Evolutionary conservation across 2,888 invertebrate species (phyloP).

Genomic region (Ischnus inquisitorius): DNA sequence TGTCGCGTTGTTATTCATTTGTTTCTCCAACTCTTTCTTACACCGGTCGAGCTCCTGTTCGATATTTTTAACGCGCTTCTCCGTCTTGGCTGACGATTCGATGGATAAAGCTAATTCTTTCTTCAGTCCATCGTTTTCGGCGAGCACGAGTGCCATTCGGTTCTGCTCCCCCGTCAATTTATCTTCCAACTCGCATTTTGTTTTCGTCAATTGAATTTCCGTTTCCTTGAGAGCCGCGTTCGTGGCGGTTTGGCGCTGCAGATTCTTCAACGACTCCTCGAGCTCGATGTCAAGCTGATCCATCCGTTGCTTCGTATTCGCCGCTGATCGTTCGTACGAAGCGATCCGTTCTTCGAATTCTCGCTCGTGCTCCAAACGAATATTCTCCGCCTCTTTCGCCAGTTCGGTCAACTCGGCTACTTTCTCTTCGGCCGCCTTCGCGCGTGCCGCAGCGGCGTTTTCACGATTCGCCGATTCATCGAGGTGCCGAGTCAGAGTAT

Average conservation of each 20-base stretch:
- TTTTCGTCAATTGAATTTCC: background rate
- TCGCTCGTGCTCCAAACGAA: constrained; percentile 78
- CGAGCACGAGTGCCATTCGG: background rate
- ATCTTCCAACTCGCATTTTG: background rate
- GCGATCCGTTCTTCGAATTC: constrained; percentile 64
- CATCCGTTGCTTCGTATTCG: constrained; percentile 42
- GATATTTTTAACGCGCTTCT: constrained; percentile 19
- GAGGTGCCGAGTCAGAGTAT: constrained; percentile 20
- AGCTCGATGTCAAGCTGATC: constrained; percentile 29
- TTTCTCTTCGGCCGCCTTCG: constrained; percentile 74
- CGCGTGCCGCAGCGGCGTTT: constrained; percentile 57
- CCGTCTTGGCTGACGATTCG: constrained; percentile 12
- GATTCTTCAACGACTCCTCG: constrained; percentile 40
- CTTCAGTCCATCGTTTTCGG: constrained; percentile 14
- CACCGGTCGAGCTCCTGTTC: constrained; percentile 25
- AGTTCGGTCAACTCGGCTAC: constrained; percentile 70
- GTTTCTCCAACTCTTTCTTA: background rate
- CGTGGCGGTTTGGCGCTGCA: background rate
- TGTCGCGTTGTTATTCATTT: background rate
- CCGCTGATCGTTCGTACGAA: constrained; percentile 6
- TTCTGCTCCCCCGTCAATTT: constrained; percentile 15
- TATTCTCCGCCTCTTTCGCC: constrained; percentile 77
- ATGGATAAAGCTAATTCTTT: constrained; percentile 17
- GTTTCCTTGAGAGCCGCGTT: background rate
- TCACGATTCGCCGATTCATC: constrained; percentile 32